Percentiles rank a stretch among this genome's conserved stretches.
phyloP scores from a whole-genome alignment of 2,888 invertebrate genomes.

The Neoaliturus tenellus region DNA sequence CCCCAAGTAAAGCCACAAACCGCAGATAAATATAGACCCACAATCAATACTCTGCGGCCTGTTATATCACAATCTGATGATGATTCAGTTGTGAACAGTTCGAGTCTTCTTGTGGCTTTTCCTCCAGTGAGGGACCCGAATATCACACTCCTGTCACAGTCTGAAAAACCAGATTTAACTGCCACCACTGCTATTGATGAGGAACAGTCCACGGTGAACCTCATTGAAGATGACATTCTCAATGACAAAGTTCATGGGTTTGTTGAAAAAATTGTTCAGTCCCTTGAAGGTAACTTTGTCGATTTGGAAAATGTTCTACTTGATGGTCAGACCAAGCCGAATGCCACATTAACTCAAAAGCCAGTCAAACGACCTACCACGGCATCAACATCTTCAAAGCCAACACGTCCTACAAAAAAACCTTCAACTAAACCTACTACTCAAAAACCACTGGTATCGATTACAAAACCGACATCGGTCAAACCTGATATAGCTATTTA shows the following conservation, averaged over 20 bases:
- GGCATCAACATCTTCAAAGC: slow-evolving; percentile 66
- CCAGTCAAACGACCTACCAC: slow-evolving; percentile 71
- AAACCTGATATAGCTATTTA: slow-evolving; percentile 4
- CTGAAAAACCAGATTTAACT: slow-evolving; percentile 69
- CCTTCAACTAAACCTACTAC: slow-evolving; percentile 66
- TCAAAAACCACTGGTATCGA: slow-evolving; percentile 59
- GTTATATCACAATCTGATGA: slow-evolving; percentile 25
- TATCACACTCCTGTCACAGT: slow-evolving; percentile 80
- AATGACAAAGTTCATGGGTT: slow-evolving; percentile 88
- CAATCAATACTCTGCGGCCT: slow-evolving; percentile 28
- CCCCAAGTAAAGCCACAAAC: slow-evolving; percentile 53
- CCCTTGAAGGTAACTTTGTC: slow-evolving; percentile 88
- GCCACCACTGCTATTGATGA: slow-evolving; percentile 69
- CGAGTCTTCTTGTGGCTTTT: slow-evolving; percentile 84
- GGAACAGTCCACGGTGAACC: slow-evolving; percentile 84
- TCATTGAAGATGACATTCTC: slow-evolving; percentile 86
- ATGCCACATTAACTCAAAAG: slow-evolving; percentile 65
- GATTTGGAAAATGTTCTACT: slow-evolving; percentile 87
- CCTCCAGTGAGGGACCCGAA: slow-evolving; percentile 91
- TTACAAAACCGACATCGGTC: slow-evolving; percentile 60
- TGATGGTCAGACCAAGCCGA: slow-evolving; percentile 70
- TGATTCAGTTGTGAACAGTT: slow-evolving; percentile 59
- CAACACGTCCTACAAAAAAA: slow-evolving; percentile 70
- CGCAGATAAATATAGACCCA: slow-evolving; percentile 46
- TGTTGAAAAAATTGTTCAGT: slow-evolving; percentile 89